Evolutionary conservation across 2,113 vertebrate genomes (phyloP).

Genomic region (Syrmaticus mikado): DNA sequence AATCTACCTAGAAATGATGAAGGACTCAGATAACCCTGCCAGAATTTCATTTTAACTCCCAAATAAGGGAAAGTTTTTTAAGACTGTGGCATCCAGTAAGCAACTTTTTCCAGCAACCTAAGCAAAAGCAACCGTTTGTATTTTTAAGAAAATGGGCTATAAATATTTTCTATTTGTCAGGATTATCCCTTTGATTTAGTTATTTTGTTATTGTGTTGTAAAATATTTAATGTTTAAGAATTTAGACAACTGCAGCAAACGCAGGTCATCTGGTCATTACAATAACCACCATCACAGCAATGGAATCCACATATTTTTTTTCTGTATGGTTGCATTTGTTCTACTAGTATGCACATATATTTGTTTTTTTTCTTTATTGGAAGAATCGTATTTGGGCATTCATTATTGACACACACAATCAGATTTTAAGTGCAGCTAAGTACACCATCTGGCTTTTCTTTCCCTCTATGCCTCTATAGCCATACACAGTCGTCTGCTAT

Average conservation of each 20-base stretch:
- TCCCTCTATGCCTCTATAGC: slow-evolving; percentile 75
- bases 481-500: slow-evolving; percentile 75
- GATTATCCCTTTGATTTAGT: slow-evolving; percentile 17
- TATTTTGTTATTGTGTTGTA: background rate
- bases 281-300: slow-evolving; percentile 57
- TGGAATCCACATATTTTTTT: background rate
- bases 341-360: slow-evolving; percentile 72
- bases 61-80: background rate
- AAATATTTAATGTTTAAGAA: slow-evolving; percentile 53
- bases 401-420: slow-evolving; percentile 81
- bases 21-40: background rate
- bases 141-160: background rate
- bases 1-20: slow-evolving; percentile 56
- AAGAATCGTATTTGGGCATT: slow-evolving; percentile 78
- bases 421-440: slow-evolving; percentile 84
- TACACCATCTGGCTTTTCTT: slow-evolving; percentile 84
- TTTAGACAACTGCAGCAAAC: slow-evolving; percentile 40
- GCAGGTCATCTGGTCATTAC: slow-evolving; percentile 57
- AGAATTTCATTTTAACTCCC: background rate
- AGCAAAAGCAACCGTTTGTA: background rate
- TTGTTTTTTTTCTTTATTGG: slow-evolving; percentile 76
- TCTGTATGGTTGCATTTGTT: slow-evolving; percentile 59
- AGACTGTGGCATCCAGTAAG: background rate
- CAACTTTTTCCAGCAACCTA: background rate
- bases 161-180: background rate